A percentile compares a stretch with the other conserved stretches of the same genome.
Conservation (phyloP, 2,113 vertebrate species). For the Sarotherodon lohbergeri region DNA sequence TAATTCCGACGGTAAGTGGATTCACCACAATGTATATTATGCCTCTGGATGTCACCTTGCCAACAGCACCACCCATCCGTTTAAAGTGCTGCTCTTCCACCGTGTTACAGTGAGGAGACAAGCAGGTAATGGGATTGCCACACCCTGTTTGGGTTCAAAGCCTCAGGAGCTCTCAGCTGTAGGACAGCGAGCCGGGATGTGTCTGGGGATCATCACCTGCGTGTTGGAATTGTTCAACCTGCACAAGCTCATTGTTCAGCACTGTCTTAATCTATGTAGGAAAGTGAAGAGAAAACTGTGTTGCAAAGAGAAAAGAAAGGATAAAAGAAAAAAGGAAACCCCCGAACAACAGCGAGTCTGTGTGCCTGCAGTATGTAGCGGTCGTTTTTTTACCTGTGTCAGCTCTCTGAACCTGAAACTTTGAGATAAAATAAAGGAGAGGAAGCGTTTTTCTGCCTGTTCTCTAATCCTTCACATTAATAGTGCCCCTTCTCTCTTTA, state of each 20-base stretch:
- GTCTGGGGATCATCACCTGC: constrained; percentile 40
- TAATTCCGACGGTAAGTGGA: constrained; percentile 7
- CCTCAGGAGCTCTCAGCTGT: constrained; percentile 28
- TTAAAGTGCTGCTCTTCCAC: constrained; percentile 20
- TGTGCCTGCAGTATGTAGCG: not conserved
- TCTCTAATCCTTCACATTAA: constrained; percentile 29
- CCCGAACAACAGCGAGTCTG: not conserved
- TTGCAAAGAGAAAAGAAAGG: not conserved
- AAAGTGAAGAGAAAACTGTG: not conserved
- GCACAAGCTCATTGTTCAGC: constrained; percentile 29
- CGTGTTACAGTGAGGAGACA: constrained; percentile 36
- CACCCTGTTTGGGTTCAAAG: constrained; percentile 50
- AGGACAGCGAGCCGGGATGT: constrained; percentile 30
- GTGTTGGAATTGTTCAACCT: constrained; percentile 22
- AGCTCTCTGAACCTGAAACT: constrained; percentile 32
- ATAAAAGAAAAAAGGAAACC: not conserved
- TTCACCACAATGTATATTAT: constrained; percentile 1
- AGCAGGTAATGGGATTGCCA: constrained; percentile 63
- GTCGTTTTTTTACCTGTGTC: not conserved
- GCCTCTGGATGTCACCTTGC: constrained; percentile 38
- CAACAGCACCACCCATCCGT: constrained; percentile 42
- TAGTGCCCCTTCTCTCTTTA: not conserved
- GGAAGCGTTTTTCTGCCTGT: constrained; percentile 15
- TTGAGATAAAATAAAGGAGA: constrained; percentile 49
- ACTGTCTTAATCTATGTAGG: constrained; percentile 8